These are phyloP conservation scores for Varecia variegata DNA, from an alignment of 2,797 vertebrate genomes.

Conservation along the genomic window DNA sequence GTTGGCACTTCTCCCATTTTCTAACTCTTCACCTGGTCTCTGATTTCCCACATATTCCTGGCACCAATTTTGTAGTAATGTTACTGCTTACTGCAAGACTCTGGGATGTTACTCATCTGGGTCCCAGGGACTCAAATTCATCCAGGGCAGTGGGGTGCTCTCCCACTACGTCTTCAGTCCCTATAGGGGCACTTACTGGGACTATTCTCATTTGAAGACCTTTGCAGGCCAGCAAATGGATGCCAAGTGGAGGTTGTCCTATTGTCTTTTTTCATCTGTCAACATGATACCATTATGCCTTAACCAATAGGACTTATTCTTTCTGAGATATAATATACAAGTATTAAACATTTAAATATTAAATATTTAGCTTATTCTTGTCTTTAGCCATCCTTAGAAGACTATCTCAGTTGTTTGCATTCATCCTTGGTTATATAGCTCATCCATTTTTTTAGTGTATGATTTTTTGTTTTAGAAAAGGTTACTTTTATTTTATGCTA, in stretches of 20 bases:
- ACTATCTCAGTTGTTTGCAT: not conserved
- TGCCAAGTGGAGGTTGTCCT: not conserved
- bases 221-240: not conserved
- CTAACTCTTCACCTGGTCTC: not conserved
- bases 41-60: not conserved
- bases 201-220: not conserved
- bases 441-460: not conserved
- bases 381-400: not conserved
- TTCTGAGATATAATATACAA: not conserved
- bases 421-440: not conserved
- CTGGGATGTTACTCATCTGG: not conserved
- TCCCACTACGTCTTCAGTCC: not conserved
- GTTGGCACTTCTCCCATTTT: not conserved
- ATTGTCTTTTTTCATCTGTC: not conserved
- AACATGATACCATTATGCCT: not conserved
- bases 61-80: not conserved
- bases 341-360: not conserved
- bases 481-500: not conserved
- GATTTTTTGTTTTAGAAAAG: not conserved
- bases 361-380: not conserved
- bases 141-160: too few species aligned
- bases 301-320: not conserved
- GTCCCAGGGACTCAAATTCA: not conserved
- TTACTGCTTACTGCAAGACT: not conserved
- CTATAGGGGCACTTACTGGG: fast-evolving